Conservation (phyloP, 2,113 vertebrate species). For the Chaetorhynchus papuensis region DNA sequence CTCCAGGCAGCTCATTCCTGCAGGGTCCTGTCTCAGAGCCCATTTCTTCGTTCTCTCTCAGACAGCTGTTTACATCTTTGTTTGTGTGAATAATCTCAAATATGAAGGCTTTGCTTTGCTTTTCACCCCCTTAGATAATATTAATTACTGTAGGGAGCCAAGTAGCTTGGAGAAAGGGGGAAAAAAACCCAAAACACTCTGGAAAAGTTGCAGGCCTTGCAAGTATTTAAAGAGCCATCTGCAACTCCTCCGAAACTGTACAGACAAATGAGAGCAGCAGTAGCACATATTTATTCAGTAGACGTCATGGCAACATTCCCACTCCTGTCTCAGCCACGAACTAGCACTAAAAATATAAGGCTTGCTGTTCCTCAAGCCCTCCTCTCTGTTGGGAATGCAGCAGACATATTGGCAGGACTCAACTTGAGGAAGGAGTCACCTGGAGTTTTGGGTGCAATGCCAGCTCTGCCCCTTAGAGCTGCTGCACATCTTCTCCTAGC, state of each 20-base stretch:
- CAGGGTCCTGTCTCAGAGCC: neutral
- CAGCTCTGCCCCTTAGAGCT: neutral
- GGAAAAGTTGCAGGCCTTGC: conserved; percentile 37
- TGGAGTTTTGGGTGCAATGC: neutral
- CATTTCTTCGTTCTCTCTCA: neutral
- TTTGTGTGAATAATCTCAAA: conserved; percentile 56
- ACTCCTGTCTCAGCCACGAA: neutral
- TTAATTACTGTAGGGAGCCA: conserved; percentile 40
- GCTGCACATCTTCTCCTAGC: neutral
- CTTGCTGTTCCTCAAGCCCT: neutral
- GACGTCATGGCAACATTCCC: conserved; percentile 14
- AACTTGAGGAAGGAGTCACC: neutral
- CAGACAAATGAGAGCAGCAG: conserved; percentile 10
- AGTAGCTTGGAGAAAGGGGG: neutral
- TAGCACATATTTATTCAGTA: conserved; percentile 5
- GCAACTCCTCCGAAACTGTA: conserved; percentile 16
- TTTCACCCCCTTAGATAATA: conserved; percentile 43
- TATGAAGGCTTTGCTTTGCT: conserved; percentile 31
- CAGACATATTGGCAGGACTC: neutral
- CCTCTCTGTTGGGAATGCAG: neutral
- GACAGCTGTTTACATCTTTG: conserved; percentile 53
- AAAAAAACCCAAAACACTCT: neutral
- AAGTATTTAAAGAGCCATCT: conserved; percentile 49
- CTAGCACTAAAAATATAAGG: neutral
- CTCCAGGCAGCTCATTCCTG: neutral